phyloP scores from a whole-genome alignment of 2,113 vertebrate genomes.

The Leiothrix lutea region DNA sequence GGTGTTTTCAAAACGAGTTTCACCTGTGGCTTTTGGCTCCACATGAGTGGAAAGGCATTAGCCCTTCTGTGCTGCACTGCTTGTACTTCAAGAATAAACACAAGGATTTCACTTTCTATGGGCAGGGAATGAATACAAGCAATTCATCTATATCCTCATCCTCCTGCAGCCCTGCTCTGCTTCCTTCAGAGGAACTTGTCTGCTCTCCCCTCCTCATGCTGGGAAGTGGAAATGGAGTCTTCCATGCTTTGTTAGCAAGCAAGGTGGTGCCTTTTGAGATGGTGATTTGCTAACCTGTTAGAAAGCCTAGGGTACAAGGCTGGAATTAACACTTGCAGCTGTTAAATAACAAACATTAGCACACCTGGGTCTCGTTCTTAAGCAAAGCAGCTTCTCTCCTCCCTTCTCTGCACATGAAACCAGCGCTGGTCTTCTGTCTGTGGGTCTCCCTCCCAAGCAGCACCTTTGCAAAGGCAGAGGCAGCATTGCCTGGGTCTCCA shows the following conservation, averaged over 20 bases:
- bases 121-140: neutral
- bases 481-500: neutral
- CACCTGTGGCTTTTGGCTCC: neutral
- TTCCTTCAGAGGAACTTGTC: neutral
- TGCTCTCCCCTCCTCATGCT: neutral
- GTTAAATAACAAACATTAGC: neutral
- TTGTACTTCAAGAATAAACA: neutral
- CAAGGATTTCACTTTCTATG: neutral
- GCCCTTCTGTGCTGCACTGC: neutral
- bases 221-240: neutral
- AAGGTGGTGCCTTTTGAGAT: neutral
- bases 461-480: neutral
- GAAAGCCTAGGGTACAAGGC: neutral
- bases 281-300: neutral
- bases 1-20: neutral
- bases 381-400: neutral
- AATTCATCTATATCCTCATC: neutral
- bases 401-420: neutral
- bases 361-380: neutral
- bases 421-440: rapidly evolving
- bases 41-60: neutral
- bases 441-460: neutral
- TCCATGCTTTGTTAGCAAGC: neutral
- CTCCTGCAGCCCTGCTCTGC: neutral
- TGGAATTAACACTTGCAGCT: neutral